phyloP scores from a whole-genome alignment of 1,140 invertebrate species.

The Chrysoperla carnea region DNA sequence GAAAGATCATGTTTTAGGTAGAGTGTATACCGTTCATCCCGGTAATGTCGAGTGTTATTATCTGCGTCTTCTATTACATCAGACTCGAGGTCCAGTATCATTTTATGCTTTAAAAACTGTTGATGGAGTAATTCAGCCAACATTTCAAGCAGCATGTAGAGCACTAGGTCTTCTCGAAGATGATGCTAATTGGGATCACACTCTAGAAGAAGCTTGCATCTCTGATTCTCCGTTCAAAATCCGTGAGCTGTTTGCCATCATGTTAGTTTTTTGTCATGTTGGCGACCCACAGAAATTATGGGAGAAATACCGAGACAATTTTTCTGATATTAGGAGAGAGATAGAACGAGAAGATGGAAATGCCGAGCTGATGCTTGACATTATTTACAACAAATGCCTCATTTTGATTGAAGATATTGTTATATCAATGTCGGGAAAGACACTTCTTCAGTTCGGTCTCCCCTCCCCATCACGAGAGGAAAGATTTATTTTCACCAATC shows the following conservation, averaged over 20 bases:
- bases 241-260: too few species aligned
- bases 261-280: slow-evolving; percentile 19
- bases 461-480: slow-evolving; percentile 6
- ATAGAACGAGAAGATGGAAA: slow-evolving; percentile 7
- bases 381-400: slow-evolving; percentile 22
- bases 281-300: slow-evolving; percentile 13
- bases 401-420: slow-evolving; percentile 20
- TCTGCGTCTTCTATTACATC: slow-evolving; percentile 23
- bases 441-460: slow-evolving; percentile 9
- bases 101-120: slow-evolving; percentile 24
- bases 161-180: slow-evolving; percentile 19
- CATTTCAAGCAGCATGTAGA: slow-evolving; percentile 20
- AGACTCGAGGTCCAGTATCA: slow-evolving; percentile 24
- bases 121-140: slow-evolving; percentile 18
- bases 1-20: slow-evolving; percentile 18
- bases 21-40: slow-evolving; percentile 19
- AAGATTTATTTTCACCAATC: slow-evolving; percentile 6
- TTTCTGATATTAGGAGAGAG: slow-evolving; percentile 16
- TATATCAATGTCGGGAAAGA: slow-evolving; percentile 10
- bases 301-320: slow-evolving; percentile 14
- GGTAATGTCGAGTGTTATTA: slow-evolving; percentile 25
- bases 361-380: slow-evolving; percentile 9
- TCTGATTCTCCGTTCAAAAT: too few species aligned
- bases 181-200: slow-evolving; percentile 17
- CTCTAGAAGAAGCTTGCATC: slow-evolving; percentile 19